Conservation (phyloP, 2,888 invertebrate genomes). For the Liposcelis brunnea region DNA sequence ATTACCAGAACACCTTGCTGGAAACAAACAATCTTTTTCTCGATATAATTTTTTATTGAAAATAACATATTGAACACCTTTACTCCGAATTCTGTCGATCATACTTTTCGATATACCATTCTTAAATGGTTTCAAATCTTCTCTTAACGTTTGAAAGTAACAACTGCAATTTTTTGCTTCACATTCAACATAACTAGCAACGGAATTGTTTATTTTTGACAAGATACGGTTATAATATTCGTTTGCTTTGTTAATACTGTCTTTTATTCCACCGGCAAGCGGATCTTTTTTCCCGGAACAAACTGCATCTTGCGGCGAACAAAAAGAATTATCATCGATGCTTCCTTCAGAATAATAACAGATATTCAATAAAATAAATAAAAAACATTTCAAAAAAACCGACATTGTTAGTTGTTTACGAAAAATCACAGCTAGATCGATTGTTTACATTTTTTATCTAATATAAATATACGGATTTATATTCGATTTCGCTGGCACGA, state of each 20-base stretch:
- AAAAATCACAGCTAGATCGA: too few relatives aligned
- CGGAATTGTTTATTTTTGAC: not conserved
- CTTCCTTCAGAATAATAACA: too few relatives aligned
- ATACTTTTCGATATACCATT: constrained; percentile 49
- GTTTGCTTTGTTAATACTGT: not conserved
- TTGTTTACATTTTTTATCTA: too few relatives aligned
- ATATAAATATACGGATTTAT: too few relatives aligned
- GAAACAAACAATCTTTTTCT: constrained; percentile 76
- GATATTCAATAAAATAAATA: too few relatives aligned
- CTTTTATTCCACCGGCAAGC: too few relatives aligned
- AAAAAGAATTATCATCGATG: too few relatives aligned
- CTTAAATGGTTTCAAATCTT: constrained; percentile 51
- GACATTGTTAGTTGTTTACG: too few relatives aligned
- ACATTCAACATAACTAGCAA: constrained; percentile 36
- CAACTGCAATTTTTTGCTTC: constrained; percentile 42
- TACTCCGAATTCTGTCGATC: constrained; percentile 38
- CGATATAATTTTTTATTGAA: constrained; percentile 64
- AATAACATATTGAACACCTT: constrained; percentile 69
- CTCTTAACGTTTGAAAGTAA: constrained; percentile 40
- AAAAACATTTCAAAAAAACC: too few relatives aligned
- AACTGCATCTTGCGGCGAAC: too few relatives aligned
- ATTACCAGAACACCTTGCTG: constrained; percentile 75
- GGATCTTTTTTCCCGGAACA: too few relatives aligned
- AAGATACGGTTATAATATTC: not conserved
- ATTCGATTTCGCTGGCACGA: too few relatives aligned